phyloP scores from a whole-genome alignment of 2,888 invertebrate genomes.

The Tenthredo livida region DNA sequence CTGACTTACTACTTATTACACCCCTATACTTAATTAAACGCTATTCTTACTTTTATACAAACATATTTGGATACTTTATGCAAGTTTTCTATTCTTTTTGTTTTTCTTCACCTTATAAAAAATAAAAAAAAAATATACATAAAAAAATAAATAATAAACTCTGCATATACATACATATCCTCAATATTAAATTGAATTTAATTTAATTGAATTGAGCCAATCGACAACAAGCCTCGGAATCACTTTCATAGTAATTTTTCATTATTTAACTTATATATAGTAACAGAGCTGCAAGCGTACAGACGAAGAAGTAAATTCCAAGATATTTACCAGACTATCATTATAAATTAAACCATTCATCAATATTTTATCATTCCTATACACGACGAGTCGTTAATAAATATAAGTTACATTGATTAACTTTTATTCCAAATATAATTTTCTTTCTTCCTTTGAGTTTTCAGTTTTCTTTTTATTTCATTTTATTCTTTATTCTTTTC shows the following conservation, averaged over 20 bases:
- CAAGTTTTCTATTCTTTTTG: background rate
- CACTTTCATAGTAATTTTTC: background rate
- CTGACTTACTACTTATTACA: background rate
- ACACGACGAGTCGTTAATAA: background rate
- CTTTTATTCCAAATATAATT: background rate
- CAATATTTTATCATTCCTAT: background rate
- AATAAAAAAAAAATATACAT: background rate
- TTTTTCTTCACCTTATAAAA: background rate
- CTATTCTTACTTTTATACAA: constrained; percentile 35
- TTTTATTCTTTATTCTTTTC: background rate
- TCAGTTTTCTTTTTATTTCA: background rate
- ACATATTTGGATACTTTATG: constrained; percentile 32
- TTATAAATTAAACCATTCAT: background rate
- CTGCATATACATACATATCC: background rate
- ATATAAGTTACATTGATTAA: background rate
- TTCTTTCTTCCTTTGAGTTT: background rate
- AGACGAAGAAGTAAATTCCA: background rate
- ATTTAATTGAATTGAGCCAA: background rate
- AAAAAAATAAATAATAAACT: background rate
- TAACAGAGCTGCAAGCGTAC: constrained; percentile 4
- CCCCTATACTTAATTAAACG: background rate
- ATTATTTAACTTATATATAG: background rate
- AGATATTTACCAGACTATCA: background rate
- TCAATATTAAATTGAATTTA: background rate
- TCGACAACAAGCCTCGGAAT: background rate